Conservation (phyloP, 2,797 vertebrate species). For the Rhodeus uyekii region DNA sequence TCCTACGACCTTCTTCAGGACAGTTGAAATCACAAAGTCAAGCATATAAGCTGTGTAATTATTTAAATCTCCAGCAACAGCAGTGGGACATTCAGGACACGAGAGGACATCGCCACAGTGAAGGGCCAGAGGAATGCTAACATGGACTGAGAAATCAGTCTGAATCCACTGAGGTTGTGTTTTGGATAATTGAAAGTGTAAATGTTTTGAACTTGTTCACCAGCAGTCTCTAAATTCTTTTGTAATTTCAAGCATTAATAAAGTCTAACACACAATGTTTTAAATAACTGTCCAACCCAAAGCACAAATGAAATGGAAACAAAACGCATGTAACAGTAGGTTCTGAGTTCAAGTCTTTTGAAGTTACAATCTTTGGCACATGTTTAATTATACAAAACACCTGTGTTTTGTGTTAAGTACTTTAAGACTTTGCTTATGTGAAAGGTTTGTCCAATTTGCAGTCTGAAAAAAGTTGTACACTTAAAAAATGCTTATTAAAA, state of each 20-base stretch:
- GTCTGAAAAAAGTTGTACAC: background rate
- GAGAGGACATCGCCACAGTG: background rate
- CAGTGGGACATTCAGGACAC: background rate
- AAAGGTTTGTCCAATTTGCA: background rate
- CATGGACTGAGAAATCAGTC: background rate
- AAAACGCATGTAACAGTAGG: background rate
- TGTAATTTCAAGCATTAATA: background rate
- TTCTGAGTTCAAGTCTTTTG: background rate
- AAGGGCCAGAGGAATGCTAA: background rate
- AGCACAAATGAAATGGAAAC: background rate
- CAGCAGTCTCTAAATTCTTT: background rate
- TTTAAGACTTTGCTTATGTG: background rate
- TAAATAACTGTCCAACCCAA: too few relatives aligned
- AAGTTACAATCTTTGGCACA: background rate
- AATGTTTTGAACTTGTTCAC: background rate
- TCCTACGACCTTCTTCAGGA: conserved; percentile 72
- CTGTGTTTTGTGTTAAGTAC: background rate
- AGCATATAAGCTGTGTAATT: background rate
- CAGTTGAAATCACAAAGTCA: conserved; percentile 44
- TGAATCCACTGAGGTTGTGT: background rate
- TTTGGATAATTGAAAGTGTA: background rate
- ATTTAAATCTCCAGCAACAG: background rate
- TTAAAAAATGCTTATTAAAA: background rate
- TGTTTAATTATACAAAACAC: background rate
- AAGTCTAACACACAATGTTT: background rate